Percentiles rank a stretch among this genome's conserved stretches.
These are phyloP conservation scores for Uromys caudimaculatus DNA, from an alignment of 2,797 vertebrate species.

Conservation along the genomic window DNA sequence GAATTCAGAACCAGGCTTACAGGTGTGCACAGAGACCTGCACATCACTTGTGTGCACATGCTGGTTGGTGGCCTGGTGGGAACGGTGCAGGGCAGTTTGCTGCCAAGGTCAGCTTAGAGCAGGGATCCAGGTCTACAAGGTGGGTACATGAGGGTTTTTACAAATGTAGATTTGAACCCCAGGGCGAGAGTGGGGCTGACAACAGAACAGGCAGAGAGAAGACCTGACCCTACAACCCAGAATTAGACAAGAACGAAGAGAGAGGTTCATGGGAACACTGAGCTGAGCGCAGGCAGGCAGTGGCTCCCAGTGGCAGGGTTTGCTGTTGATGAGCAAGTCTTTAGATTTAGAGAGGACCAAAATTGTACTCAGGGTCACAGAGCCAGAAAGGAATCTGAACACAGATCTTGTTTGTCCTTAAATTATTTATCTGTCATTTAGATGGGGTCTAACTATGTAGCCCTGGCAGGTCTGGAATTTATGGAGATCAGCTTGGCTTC, in stretches of 20 bases:
- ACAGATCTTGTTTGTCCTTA: background rate
- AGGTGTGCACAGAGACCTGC: background rate
- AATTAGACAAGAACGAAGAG: accelerated
- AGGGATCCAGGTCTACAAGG: background rate
- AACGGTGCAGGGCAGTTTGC: no score
- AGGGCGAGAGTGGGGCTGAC: background rate
- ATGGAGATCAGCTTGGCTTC: background rate
- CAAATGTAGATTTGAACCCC: background rate
- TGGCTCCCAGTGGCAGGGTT: background rate
- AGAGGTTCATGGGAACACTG: background rate
- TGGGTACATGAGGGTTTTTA: background rate
- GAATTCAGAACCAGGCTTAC: background rate
- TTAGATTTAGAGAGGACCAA: background rate
- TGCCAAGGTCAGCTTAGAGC: background rate
- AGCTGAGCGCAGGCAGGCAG: background rate
- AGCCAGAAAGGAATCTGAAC: background rate
- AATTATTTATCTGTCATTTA: background rate
- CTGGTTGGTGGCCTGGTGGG: background rate
- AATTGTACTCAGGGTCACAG: background rate
- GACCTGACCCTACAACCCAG: background rate
- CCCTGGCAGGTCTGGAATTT: background rate
- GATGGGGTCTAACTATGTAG: background rate
- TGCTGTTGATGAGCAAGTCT: background rate
- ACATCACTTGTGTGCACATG: background rate
- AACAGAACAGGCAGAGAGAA: background rate